Conservation (phyloP, 2,888 invertebrate genomes). For the Mactromeris polynyma region DNA sequence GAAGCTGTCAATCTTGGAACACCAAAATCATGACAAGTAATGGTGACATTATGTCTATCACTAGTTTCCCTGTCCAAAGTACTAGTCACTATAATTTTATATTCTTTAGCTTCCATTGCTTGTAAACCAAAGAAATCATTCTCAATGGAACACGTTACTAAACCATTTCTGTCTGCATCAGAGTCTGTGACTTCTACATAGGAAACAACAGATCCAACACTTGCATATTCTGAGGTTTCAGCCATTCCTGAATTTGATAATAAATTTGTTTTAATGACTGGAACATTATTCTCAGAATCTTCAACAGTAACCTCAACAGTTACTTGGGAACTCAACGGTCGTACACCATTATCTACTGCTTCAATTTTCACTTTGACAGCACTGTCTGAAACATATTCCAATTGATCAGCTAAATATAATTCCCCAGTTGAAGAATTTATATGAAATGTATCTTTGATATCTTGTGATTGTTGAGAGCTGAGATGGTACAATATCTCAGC, state of each 20-base stretch:
- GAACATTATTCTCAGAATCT: conserved; percentile 96
- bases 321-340: conserved; percentile 75
- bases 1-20: conserved; percentile 65
- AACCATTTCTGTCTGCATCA: conserved; percentile 81
- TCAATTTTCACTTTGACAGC: conserved; percentile 74
- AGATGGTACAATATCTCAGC: conserved; percentile 88
- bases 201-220: conserved; percentile 76
- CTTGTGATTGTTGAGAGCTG: conserved; percentile 71
- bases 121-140: conserved; percentile 74
- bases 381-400: conserved; percentile 76
- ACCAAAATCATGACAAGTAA: conserved; percentile 75
- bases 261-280: conserved; percentile 88
- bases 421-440: conserved; percentile 78
- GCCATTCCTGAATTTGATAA: conserved; percentile 72
- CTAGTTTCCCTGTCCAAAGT: conserved; percentile 70
- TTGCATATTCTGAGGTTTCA: conserved; percentile 76
- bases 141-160: conserved; percentile 73
- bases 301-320: conserved; percentile 89
- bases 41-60: conserved; percentile 67
- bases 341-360: conserved; percentile 78
- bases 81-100: conserved; percentile 72
- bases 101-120: conserved; percentile 75
- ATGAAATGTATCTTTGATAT: conserved; percentile 72
- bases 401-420: conserved; percentile 73
- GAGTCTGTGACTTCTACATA: conserved; percentile 78